phyloP scores from a whole-genome alignment of 2,888 invertebrate genomes.

The Arctia plantaginis region DNA sequence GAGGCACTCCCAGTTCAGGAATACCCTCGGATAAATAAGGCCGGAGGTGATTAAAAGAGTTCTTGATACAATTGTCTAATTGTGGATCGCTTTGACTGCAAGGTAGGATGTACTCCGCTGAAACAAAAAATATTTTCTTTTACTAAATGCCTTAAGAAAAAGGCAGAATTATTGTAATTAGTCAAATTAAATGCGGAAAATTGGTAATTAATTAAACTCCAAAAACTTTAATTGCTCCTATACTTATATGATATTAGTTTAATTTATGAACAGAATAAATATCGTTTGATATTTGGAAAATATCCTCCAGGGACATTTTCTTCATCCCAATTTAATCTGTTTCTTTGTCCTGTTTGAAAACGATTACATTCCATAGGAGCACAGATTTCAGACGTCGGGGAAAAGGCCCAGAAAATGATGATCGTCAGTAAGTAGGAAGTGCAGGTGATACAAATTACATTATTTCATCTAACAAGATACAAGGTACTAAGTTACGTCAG shows the following conservation, averaged over 20 bases:
- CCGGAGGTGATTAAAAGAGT: conserved; percentile 90
- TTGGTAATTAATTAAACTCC: neutral
- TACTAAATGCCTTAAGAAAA: neutral
- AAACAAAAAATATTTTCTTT: conserved; percentile 54
- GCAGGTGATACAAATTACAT: neutral
- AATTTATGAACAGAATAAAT: neutral
- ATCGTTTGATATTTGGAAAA: neutral
- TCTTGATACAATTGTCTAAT: conserved; percentile 88
- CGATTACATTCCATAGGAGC: too few species aligned
- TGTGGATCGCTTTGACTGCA: conserved; percentile 89
- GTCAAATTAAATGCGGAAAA: neutral
- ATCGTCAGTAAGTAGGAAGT: neutral
- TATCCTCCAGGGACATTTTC: too few species aligned
- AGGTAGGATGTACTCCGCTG: conserved; percentile 91
- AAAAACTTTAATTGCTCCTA: neutral
- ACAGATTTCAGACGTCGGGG: neutral
- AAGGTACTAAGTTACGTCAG: neutral
- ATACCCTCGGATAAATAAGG: conserved; percentile 90
- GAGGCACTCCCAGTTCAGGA: conserved; percentile 90
- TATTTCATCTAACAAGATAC: neutral
- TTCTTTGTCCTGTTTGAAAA: too few species aligned
- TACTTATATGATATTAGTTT: neutral
- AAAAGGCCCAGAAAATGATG: neutral
- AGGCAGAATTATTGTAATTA: neutral
- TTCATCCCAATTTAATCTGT: too few species aligned